Evolutionary conservation across 2,797 vertebrate genomes (phyloP), one percentile per base, ranked within the genome.

Genomic region (Syndactyla subalaris): DNA sequence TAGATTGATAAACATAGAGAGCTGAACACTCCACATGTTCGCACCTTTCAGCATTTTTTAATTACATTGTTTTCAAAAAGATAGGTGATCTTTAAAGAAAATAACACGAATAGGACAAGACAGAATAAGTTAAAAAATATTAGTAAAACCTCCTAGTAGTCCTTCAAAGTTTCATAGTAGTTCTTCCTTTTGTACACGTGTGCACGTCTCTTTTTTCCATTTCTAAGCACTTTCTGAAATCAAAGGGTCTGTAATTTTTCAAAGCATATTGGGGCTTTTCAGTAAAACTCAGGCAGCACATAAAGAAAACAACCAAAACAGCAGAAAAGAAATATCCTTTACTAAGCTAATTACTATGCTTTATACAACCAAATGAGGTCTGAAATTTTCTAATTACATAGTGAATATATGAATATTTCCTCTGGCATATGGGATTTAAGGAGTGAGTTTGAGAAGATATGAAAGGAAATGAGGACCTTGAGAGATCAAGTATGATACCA

Each of bases 361-460:
- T 87, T 74, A 48, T 57, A 82, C 59, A 95, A 85, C 24, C 71
- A 90, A 88, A 78, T 9, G 34, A 95, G 52, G 48, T 88, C 62
- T 51, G 71, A 74, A 77, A 96, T 93, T 82, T 96, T 95, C 94
- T 96, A 95, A 97, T 97, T 95, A 92, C 58, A 68, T 39, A 62
- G 77, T 85, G 89, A 95, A 96, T 94, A 88, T 88, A 95, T 96
- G 79, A 94, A 94, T 96, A 97, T 93, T 96, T 94, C 62, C 52
- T 88, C 49, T 46, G 51, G 79, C 63, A 85, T 77, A 79, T 57
- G 66, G 74, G 65, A 94, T 94, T 96, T 96, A 89, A 84, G 72
- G 58, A 93, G 18, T 54, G 46, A 95, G 65, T 96, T 95, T 85
- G 36, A 92, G 72, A 92, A 79, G 13, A 52, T 83, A 85, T 21